Conservation (phyloP, 2,888 invertebrate genomes). For the Oscheius sp. region DNA sequence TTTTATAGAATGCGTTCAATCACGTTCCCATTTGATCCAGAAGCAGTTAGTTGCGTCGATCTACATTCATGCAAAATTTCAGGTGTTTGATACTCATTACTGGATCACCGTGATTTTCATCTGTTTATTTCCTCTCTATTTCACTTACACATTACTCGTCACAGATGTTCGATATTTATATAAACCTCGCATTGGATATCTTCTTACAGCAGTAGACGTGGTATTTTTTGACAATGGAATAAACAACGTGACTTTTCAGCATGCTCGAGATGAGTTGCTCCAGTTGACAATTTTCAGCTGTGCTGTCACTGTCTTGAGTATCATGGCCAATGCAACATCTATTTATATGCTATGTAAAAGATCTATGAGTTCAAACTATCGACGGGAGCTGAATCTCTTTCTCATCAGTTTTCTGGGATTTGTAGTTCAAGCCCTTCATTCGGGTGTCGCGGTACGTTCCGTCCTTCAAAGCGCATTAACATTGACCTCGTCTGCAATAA, state of each 20-base stretch:
- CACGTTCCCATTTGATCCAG: conserved; percentile 27
- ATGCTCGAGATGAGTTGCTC: conserved; percentile 8
- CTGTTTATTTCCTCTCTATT: conserved; percentile 16
- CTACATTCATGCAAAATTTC: too few relatives aligned
- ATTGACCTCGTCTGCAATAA: conserved; percentile 7
- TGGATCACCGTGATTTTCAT: conserved; percentile 30
- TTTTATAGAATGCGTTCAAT: conserved; percentile 28
- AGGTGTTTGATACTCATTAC: conserved; percentile 30
- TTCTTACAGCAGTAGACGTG: conserved; percentile 3
- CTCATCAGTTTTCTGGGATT: conserved; percentile 24
- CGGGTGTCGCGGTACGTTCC: conserved; percentile 15
- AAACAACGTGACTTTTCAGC: not conserved
- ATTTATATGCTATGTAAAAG: conserved; percentile 24
- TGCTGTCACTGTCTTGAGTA: conserved; percentile 20
- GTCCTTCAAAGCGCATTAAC: not conserved
- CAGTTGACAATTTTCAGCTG: conserved; percentile 29
- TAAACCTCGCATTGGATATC: conserved; percentile 10
- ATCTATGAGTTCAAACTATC: conserved; percentile 34
- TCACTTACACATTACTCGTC: conserved; percentile 17
- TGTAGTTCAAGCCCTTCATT: conserved; percentile 6
- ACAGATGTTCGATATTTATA: conserved; percentile 7
- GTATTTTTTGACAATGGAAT: conserved; percentile 4
- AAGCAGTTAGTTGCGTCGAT: conserved; percentile 20
- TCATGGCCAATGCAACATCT: conserved; percentile 18
- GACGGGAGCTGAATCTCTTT: conserved; percentile 25